Conservation (phyloP, 2,888 invertebrate species). For the Torymus aiolomorphi region DNA sequence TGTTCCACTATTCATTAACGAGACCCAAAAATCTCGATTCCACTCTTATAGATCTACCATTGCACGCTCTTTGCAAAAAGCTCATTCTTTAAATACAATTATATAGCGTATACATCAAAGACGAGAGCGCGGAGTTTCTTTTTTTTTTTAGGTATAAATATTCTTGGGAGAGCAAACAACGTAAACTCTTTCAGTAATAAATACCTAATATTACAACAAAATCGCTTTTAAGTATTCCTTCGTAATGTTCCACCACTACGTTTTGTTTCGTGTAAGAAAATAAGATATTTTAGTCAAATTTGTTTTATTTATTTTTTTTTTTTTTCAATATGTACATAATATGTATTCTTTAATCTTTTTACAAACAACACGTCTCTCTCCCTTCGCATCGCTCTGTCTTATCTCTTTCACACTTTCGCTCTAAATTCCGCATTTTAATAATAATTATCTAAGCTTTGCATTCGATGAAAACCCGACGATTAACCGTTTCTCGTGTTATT, state of each 20-base stretch:
- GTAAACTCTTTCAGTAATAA: conserved; percentile 52
- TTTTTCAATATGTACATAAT: conserved; percentile 69
- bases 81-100: conserved; percentile 51
- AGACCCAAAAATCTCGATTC: conserved; percentile 27
- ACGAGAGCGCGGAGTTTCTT: conserved; percentile 60
- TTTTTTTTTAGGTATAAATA: conserved; percentile 41
- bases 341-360: conserved; percentile 47
- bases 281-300: conserved; percentile 73
- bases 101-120: conserved; percentile 62
- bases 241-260: conserved; percentile 67
- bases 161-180: conserved; percentile 50
- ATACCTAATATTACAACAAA: conserved; percentile 53
- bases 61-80: conserved; percentile 55
- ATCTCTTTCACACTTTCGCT: conserved; percentile 43
- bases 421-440: conserved; percentile 42
- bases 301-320: conserved; percentile 39
- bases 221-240: conserved; percentile 52
- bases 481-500: conserved; percentile 25
- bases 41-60: conserved; percentile 57
- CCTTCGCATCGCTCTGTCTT: conserved; percentile 36
- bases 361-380: conserved; percentile 50
- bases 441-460: conserved; percentile 34
- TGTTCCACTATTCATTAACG: conserved; percentile 33
- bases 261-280: conserved; percentile 72
- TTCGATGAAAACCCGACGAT: conserved; percentile 31